Base-by-base conservation (phyloP, 1,140 invertebrate genomes). In the Phymastichus coffea region DNA sequence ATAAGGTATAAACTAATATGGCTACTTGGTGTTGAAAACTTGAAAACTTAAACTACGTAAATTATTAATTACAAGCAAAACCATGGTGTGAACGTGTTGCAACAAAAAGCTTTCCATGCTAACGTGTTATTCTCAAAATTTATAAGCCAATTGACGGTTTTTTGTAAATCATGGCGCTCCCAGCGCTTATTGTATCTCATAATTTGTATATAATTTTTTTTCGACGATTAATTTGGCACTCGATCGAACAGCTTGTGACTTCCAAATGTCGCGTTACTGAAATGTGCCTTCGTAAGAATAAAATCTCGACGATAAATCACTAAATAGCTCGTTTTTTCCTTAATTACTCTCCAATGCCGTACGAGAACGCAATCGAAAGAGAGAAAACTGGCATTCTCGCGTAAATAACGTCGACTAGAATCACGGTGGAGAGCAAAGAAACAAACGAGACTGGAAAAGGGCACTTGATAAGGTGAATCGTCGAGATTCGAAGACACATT, bases 201-300 rank as follows among this genome's bases (percentile, higher is more conserved):
- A n/a, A n/a, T n/a, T n/a, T n/a, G n/a, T n/a, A n/a, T n/a, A n/a
- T n/a, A n/a, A n/a, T n/a, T n/a, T n/a, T n/a, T n/a, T n/a, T n/a
- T n/a, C n/a, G n/a, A n/a, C n/a, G n/a, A n/a, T n/a, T 43, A 51
- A 51, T 58, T 59, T 59, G 57, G 57, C 57, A 59, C 57, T 59
- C 48, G 48, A 59, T 59, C 49, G 48, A 59, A 59, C 48, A 59
- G 28, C 48, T 52, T 51, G 44, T 51, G 35, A 57, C 54, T 47
- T 35, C 48, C 33, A 40, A 12, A 23, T 6, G 10, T 40, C 14
- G 12, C 20, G 2, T 44, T 25, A 25, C 17, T 25, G 23, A 12
- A 20, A 20, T 20, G 22, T 49, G 20, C 35, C 28, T 54, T 30
- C 30, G 44, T 25, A n/a, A 41, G 28, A 35, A 26, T 23, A 41